Evolutionary conservation across 2,797 vertebrate genomes (phyloP).

Genomic region (Galago senegalensis): DNA sequence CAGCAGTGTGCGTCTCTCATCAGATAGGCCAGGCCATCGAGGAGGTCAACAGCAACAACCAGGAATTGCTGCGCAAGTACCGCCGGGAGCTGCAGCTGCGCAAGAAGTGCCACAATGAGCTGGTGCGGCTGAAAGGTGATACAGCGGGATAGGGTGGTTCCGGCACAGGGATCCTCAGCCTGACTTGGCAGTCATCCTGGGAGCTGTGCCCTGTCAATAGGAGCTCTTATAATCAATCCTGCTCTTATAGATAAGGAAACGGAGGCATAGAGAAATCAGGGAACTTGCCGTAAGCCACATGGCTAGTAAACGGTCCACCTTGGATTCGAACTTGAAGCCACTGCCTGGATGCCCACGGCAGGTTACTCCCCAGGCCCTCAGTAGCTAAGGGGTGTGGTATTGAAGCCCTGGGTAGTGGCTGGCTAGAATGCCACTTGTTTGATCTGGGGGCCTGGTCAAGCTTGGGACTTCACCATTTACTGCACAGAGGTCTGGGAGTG

Average conservation of each 20-base stretch:
- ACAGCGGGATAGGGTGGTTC: rapidly evolving
- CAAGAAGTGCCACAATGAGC: constrained; percentile 98
- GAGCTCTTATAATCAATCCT: too few species aligned
- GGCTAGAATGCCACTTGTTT: not conserved
- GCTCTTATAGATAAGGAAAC: not conserved
- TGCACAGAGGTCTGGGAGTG: not conserved
- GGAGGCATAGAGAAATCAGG: not conserved
- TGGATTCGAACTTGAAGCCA: not conserved
- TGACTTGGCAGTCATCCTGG: rapidly evolving
- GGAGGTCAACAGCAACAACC: constrained; percentile 94
- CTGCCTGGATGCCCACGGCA: not conserved
- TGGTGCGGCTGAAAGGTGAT: constrained; percentile 97
- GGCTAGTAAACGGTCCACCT: not conserved
- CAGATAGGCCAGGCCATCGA: constrained; percentile 97
- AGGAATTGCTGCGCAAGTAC: constrained; percentile 96
- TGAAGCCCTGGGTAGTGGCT: not conserved
- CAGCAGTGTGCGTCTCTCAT: rapidly evolving
- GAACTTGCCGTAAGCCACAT: not conserved
- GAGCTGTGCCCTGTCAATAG: not conserved
- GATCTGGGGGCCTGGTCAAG: not conserved
- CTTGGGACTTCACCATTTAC: not conserved
- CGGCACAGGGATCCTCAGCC: rapidly evolving
- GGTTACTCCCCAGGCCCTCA: too few species aligned
- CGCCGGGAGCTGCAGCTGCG: constrained; percentile 97
- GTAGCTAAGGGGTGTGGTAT: not conserved